Evolutionary conservation across 2,888 invertebrate species (phyloP).

Genomic region (Machimus rusticus): DNA sequence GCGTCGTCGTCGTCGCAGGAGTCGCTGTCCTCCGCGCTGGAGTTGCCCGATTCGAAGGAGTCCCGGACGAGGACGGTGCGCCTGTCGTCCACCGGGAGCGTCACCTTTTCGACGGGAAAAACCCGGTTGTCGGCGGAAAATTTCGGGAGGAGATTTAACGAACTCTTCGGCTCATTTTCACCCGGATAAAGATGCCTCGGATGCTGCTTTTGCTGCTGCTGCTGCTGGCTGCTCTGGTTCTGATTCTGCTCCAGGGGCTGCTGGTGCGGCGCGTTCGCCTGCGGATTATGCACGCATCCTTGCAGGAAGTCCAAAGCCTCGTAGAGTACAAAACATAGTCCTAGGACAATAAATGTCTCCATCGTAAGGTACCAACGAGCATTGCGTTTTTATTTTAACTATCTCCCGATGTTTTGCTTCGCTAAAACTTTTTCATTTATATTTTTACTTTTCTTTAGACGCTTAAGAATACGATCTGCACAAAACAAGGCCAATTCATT

Average conservation of each 20-base stretch:
- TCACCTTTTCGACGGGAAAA: constrained; percentile 58
- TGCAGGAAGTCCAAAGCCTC: constrained; percentile 72
- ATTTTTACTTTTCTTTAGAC: not conserved
- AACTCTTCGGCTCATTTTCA: constrained; percentile 51
- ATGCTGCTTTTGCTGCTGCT: constrained; percentile 37
- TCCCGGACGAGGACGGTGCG: constrained; percentile 44
- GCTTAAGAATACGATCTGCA: not conserved
- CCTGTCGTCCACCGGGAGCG: constrained; percentile 50
- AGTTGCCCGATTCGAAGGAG: not conserved
- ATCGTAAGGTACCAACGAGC: constrained; percentile 56
- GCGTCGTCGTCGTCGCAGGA: constrained; percentile 40
- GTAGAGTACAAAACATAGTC: constrained; percentile 73
- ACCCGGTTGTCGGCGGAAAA: constrained; percentile 59
- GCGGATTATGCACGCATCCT: constrained; percentile 63
- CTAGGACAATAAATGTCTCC: constrained; percentile 74
- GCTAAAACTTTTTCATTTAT: not conserved
- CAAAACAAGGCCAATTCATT: not conserved
- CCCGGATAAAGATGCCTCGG: constrained; percentile 40
- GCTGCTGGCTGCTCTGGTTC: not conserved
- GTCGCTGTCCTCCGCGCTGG: not conserved
- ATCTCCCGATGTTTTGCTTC: not conserved
- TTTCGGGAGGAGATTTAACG: constrained; percentile 57
- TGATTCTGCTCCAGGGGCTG: constrained; percentile 52
- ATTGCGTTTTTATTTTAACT: constrained; percentile 31
- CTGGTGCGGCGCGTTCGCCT: constrained; percentile 55